Percentiles rank a stretch among this genome's conserved stretches.
phyloP scores from a whole-genome alignment of 2,113 vertebrate genomes.

The Serinus canaria region DNA sequence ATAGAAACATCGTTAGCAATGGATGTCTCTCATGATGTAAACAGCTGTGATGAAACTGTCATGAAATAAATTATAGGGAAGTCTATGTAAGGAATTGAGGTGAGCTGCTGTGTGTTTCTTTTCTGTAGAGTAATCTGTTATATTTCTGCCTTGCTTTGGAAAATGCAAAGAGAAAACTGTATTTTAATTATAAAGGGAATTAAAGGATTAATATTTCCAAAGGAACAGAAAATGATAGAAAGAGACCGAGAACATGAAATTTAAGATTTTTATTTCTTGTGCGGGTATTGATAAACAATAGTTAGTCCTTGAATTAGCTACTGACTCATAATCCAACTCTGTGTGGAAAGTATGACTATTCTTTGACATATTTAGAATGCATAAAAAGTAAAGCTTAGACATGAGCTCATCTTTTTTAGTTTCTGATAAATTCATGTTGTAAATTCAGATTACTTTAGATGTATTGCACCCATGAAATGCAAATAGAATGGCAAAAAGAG shows the following conservation, averaged over 20 bases:
- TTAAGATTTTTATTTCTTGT: background rate
- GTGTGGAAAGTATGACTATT: background rate
- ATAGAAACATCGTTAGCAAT: background rate
- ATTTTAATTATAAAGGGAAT: background rate
- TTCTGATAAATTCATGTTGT: background rate
- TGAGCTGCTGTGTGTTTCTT: constrained; percentile 2
- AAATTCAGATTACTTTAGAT: background rate
- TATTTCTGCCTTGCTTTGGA: background rate
- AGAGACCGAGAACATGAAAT: background rate
- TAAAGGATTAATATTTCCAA: background rate
- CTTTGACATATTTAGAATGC: background rate
- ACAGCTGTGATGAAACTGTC: background rate
- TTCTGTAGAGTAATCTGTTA: background rate
- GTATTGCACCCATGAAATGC: background rate
- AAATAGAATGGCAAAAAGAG: background rate
- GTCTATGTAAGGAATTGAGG: background rate
- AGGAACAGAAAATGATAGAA: background rate
- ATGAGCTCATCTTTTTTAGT: background rate
- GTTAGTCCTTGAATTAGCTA: background rate
- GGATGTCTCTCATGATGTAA: background rate
- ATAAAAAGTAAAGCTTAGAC: background rate
- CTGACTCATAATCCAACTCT: background rate
- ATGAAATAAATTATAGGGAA: background rate
- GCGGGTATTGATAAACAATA: background rate
- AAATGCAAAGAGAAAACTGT: background rate